Base-by-base conservation (phyloP, 1,140 invertebrate species). In the Drosophila bocki region DNA sequence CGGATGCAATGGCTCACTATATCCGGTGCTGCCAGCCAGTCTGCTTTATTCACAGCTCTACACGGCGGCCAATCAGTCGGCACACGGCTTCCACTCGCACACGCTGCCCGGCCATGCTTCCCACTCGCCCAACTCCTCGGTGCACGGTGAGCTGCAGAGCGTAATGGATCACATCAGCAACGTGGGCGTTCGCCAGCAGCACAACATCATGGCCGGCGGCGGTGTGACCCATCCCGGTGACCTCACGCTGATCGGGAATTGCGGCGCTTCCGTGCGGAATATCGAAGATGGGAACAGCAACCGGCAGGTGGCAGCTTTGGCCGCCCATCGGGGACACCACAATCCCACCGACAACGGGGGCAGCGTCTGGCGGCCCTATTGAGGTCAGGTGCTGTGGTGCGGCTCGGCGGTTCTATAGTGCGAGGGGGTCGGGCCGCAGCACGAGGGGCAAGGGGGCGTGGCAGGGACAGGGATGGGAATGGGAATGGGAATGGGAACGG, bases 11-110 rank as follows among this genome's bases (percentile, higher is more conserved):
- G 95, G 95, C 72, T 95, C 95, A 1, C 92, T 96, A 0, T 96
- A 96, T 83, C 96, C 96, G 0, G 96, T 97, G 1, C 92, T 97
- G 44, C 96, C 96, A 0, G 95, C 95, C 12, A 97, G 96, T 83
- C 94, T 97, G 59, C 93, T 98, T 7, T 97, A 97, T 93, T 97
- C 96, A 15, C 96, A 97, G 85, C 93, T 98, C 17, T 97, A 97
- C 65, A 95, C 96, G 3, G 95, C 95, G 17, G 95, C 96, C 35
- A 96, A 96, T 84, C 96, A 97, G 84, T 95, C 95, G 61, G 95
- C 95, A 50, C 96, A 96, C 74, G 96, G 96, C 78, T 96, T 96
- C 75, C 95, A 96, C 80, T 95, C 95, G 29, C 95, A 95, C 83
- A 94, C 95, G n/a, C 94, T 95, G 79, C 94, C 94, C 22, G 93